A percentile compares a stretch with the other conserved stretches of the same genome.
phyloP scores from a whole-genome alignment of 1,140 invertebrate species.

The Scylla paramamosain region DNA sequence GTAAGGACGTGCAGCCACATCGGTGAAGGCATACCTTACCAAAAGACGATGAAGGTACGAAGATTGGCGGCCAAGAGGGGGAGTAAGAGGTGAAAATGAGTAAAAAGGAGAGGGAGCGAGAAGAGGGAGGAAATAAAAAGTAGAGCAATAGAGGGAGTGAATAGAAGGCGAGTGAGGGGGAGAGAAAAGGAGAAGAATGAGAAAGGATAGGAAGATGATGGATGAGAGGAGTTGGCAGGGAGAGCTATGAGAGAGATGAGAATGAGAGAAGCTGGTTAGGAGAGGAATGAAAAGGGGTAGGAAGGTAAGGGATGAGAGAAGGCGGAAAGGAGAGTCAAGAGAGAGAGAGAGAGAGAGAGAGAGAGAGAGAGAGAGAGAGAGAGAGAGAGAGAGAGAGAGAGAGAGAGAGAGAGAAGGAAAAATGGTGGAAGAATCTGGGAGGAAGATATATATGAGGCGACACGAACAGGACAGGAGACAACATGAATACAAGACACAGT shows the following conservation, averaged over 20 bases:
- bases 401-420: not conserved
- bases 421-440: too few species aligned
- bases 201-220: too few species aligned
- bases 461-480: not conserved
- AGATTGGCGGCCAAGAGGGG: too few species aligned
- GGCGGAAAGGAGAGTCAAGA: too few species aligned
- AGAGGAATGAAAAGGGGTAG: not conserved
- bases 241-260: too few species aligned
- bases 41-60: conserved; percentile 29
- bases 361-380: not conserved
- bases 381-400: not conserved
- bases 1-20: not conserved
- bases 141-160: not conserved
- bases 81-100: not conserved
- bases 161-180: too few species aligned
- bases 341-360: not conserved
- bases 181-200: too few species aligned
- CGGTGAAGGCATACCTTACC: not conserved
- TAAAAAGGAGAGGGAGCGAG: not conserved
- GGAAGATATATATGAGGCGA: not conserved
- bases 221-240: too few species aligned
- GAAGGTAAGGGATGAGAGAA: not conserved
- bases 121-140: not conserved
- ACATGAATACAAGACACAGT: too few species aligned
- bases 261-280: not conserved